Evolutionary conservation across 2,888 invertebrate genomes (phyloP), one percentile per base, ranked within the genome.

Genomic region (Polydrusus tereticollis): DNA sequence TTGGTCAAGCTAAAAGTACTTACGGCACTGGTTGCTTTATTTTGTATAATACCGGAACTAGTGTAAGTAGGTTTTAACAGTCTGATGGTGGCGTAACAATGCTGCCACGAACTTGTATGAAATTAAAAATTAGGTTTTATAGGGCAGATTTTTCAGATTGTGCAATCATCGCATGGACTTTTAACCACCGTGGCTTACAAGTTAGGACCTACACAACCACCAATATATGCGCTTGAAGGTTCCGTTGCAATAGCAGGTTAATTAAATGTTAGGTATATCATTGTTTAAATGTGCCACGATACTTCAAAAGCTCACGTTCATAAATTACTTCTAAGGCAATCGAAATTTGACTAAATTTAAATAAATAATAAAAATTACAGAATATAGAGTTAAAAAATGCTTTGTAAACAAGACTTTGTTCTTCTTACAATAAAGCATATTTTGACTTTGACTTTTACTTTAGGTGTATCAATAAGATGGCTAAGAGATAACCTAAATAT

Each of bases 21-120:
- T 97, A 94, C 84, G 96, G 98, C 55, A 98, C 98, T 64, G 98
- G 97, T 64, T 97, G 98, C 81, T 99, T 98, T 84, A 89, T 99
- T 72, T 87, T 99, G 29, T 95, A 95, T 81, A 98, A 99, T 85
- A 98, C 98, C 69, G 99, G 98, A 41, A 86, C 86, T 47, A 86
- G 88, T 81, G 90, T 90, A 84, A 82, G 86, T 77, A 60, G 8
- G 2, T 41, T 16, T 5, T 14, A 14, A 14, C 18, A 5, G 29
- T 29, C n/a, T n/a, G n/a, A n/a, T n/a, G n/a, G n/a, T n/a, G n/a
- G n/a, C n/a, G n/a, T n/a, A n/a, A n/a, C n/a, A n/a, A n/a, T n/a
- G n/a, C n/a, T n/a, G n/a, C n/a, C n/a, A n/a, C n/a, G n/a, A n/a
- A n/a, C n/a, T n/a, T n/a, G n/a, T n/a, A n/a, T n/a, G n/a, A n/a